Percentiles rank a stretch among this genome's conserved stretches.
Evolutionary conservation across 2,113 vertebrate genomes (phyloP).

Genomic region (Bufo bufo): DNA sequence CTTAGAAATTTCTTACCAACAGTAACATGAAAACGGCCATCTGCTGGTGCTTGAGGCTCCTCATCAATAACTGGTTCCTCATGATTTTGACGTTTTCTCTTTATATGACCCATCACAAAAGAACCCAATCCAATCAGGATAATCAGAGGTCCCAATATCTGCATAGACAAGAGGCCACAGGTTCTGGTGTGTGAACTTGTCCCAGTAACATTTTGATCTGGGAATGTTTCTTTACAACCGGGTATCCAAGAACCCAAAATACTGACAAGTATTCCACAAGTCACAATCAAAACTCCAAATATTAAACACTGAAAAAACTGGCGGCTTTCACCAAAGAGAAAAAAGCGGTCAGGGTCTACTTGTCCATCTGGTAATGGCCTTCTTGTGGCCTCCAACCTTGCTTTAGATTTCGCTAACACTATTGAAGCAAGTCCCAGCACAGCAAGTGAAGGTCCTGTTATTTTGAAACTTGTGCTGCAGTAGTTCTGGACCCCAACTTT

Average conservation of each 20-base stretch:
- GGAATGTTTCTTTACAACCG: slow-evolving; percentile 68
- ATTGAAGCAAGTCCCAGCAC: slow-evolving; percentile 69
- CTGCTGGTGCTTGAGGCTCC: slow-evolving; percentile 62
- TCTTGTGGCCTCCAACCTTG: slow-evolving; percentile 67
- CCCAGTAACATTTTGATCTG: slow-evolving; percentile 63
- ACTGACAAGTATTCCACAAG: slow-evolving; percentile 78
- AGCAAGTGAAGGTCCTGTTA: slow-evolving; percentile 70
- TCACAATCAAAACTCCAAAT: slow-evolving; percentile 78
- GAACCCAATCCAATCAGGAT: slow-evolving; percentile 78
- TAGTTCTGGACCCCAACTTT: slow-evolving; percentile 62
- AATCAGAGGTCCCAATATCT: slow-evolving; percentile 79
- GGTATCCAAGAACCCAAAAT: slow-evolving; percentile 79
- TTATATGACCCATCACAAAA: slow-evolving; percentile 78
- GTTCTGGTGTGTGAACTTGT: slow-evolving; percentile 64
- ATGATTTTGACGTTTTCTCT: slow-evolving; percentile 71
- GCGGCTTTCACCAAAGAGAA: slow-evolving; percentile 74
- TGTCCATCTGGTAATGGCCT: slow-evolving; percentile 63
- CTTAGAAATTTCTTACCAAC: slow-evolving; percentile 70
- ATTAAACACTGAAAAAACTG: slow-evolving; percentile 79
- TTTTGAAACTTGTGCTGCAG: slow-evolving; percentile 71
- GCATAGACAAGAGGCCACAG: slow-evolving; percentile 76
- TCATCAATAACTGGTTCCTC: slow-evolving; percentile 67
- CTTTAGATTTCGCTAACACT: slow-evolving; percentile 74
- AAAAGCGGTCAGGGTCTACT: slow-evolving; percentile 62
- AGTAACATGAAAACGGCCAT: slow-evolving; percentile 72